Evolutionary conservation across 2,797 vertebrate genomes (phyloP).

Genomic region (Syncerus caffer): DNA sequence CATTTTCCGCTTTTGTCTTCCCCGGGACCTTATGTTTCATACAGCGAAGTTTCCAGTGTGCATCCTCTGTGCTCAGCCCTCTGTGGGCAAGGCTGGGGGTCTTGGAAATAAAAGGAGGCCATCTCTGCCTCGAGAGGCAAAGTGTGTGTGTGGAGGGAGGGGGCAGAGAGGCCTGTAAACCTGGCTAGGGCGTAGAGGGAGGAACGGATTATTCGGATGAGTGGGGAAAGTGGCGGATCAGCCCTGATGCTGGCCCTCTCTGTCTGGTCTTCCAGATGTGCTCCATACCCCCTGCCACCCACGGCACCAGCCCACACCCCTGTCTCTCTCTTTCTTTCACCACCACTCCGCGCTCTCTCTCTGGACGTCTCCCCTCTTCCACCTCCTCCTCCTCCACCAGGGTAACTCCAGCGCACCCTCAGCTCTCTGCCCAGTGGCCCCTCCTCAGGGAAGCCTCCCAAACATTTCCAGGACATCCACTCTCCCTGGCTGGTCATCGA

Average conservation of each 20-base stretch:
- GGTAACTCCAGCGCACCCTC: background rate
- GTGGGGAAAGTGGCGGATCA: too few relatives aligned
- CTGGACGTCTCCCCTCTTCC: too few relatives aligned
- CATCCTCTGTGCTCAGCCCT: background rate
- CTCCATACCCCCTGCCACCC: background rate
- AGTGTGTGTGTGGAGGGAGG: background rate
- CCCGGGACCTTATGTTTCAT: fast-evolving
- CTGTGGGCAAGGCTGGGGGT: too few relatives aligned
- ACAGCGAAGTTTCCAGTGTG: fast-evolving
- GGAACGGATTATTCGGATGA: fast-evolving
- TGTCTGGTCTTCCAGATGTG: background rate
- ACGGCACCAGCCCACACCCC: background rate
- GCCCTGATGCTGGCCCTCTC: too few relatives aligned
- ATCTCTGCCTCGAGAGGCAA: background rate
- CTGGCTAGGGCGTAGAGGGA: background rate
- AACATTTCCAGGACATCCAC: fast-evolving
- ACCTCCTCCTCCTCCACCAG: background rate
- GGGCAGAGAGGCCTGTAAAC: background rate
- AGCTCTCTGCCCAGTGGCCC: background rate
- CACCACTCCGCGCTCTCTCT: background rate
- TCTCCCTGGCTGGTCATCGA: background rate
- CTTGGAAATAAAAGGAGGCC: background rate
- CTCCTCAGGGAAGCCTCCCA: background rate
- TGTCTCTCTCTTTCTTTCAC: background rate
- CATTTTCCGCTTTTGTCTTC: background rate